Evolutionary conservation across 1,140 invertebrate species (phyloP).

Genomic region (Monomorium pharaonis): DNA sequence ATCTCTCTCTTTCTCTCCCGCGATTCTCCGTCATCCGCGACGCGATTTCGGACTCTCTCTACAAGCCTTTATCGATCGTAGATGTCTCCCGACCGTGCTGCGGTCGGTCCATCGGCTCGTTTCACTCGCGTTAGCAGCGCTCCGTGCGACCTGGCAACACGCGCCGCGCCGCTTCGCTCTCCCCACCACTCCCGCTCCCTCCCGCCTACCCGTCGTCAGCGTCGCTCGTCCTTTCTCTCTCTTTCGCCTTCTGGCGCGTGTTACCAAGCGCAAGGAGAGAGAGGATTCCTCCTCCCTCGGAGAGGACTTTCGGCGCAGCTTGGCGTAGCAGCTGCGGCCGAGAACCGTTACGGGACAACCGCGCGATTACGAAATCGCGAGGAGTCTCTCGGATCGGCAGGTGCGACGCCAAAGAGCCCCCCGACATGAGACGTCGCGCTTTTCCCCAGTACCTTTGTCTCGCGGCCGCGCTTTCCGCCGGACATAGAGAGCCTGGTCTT

Average conservation of each 20-base stretch:
- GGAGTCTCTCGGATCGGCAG: neutral
- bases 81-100: slow-evolving; percentile 61
- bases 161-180: neutral
- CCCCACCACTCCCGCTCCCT: neutral
- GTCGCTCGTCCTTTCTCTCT: neutral
- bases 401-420: neutral
- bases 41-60: slow-evolving; percentile 17
- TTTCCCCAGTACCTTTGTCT: neutral
- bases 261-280: neutral
- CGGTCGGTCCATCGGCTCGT: slow-evolving; percentile 61
- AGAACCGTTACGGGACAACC: slow-evolving; percentile 3
- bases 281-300: neutral
- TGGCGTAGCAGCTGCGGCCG: neutral
- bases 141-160: slow-evolving; percentile 49
- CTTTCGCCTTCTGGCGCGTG: neutral
- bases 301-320: neutral
- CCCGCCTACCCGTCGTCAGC: neutral
- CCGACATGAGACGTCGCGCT: neutral
- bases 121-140: slow-evolving; percentile 60
- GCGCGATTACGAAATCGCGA: neutral
- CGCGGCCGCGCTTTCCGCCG: neutral
- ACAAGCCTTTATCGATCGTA: slow-evolving; percentile 73
- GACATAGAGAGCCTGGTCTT: neutral
- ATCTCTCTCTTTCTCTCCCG: neutral
- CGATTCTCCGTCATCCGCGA: slow-evolving; percentile 10